Evolutionary conservation across 2,888 invertebrate genomes (phyloP).

Genomic region (Pharmacophagus antenor): DNA sequence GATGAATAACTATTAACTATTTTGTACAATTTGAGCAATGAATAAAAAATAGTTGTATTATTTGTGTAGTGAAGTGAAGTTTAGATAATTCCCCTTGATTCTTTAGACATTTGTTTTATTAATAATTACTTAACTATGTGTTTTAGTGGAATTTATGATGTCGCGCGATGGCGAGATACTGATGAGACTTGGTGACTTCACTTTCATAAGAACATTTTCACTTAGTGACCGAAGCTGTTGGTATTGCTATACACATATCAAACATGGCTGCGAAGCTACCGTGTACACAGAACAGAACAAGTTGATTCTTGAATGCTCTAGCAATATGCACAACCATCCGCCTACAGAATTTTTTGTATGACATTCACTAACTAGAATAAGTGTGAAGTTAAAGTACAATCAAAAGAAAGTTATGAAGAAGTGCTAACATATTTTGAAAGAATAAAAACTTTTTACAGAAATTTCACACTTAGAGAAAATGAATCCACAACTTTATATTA

Average conservation of each 20-base stretch:
- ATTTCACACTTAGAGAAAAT: background rate
- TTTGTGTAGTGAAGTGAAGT: too few relatives aligned
- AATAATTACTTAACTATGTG: constrained; percentile 1
- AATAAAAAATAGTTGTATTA: too few relatives aligned
- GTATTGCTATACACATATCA: constrained; percentile 68
- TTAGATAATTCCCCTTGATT: too few relatives aligned
- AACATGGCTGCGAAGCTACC: constrained; percentile 61
- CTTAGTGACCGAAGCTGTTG: constrained; percentile 56
- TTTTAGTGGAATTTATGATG: constrained; percentile 72
- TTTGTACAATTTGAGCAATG: too few relatives aligned
- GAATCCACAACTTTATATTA: background rate
- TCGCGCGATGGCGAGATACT: constrained; percentile 66
- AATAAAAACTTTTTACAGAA: background rate
- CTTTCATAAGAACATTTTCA: constrained; percentile 54
- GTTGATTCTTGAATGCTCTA: constrained; percentile 51
- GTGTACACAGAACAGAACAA: constrained; percentile 59
- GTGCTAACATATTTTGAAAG: background rate
- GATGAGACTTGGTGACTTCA: constrained; percentile 71
- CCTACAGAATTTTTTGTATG: constrained; percentile 76
- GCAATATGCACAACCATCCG: constrained; percentile 67
- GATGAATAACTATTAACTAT: too few relatives aligned
- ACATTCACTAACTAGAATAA: constrained; percentile 36
- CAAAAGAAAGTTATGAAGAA: background rate
- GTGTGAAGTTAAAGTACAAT: constrained; percentile 2
- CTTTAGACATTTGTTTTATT: background rate